Evolutionary conservation across 2,888 invertebrate species (phyloP).

Genomic region (Esperia sulphurella): DNA sequence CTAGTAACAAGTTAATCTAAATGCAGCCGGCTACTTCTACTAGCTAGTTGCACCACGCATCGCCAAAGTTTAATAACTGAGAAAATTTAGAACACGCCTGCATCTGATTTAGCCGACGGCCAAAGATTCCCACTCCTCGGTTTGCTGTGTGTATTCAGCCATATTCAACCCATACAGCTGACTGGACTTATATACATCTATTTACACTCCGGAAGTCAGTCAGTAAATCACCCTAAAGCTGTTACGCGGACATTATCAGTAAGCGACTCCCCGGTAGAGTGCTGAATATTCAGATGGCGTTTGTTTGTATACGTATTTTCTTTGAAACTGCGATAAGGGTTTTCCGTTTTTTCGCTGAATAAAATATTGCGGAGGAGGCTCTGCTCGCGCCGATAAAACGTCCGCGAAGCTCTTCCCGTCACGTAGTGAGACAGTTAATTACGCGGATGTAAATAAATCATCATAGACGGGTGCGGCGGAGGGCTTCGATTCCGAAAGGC

Average conservation of each 20-base stretch:
- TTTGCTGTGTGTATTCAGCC: neutral
- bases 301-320: constrained; percentile 72
- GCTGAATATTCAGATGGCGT: constrained; percentile 69
- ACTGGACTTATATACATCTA: constrained; percentile 15
- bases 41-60: constrained; percentile 65
- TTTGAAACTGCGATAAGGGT: constrained; percentile 64
- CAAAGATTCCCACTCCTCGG: constrained; percentile 19
- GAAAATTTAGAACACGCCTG: constrained; percentile 59
- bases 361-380: constrained; percentile 65
- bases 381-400: constrained; percentile 66
- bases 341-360: constrained; percentile 63
- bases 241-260: constrained; percentile 64
- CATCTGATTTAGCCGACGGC: constrained; percentile 44
- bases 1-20: constrained; percentile 78
- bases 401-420: constrained; percentile 71
- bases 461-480: constrained; percentile 70
- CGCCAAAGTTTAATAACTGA: constrained; percentile 66
- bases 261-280: constrained; percentile 55
- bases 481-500: constrained; percentile 72
- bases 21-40: constrained; percentile 68
- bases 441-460: constrained; percentile 79
- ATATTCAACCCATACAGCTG: constrained; percentile 2
- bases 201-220: constrained; percentile 47
- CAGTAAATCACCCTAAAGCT: constrained; percentile 60
- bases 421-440: constrained; percentile 78